Conservation (phyloP, 2,797 vertebrate genomes). For the Synanceia verrucosa region DNA sequence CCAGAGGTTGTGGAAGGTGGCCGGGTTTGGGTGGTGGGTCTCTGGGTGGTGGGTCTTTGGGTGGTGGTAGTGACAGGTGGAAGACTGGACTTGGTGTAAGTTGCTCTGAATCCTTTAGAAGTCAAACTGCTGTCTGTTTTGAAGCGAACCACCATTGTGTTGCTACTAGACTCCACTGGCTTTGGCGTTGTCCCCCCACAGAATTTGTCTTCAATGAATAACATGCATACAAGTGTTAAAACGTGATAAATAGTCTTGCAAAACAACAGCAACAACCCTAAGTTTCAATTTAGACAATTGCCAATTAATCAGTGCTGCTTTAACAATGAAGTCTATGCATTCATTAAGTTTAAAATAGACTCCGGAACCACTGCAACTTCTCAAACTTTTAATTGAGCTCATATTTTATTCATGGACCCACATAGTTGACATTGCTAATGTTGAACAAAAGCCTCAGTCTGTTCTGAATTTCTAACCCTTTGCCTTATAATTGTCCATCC, state of each 20-base stretch:
- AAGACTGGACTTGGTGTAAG: slow-evolving; percentile 69
- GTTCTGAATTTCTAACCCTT: slow-evolving; percentile 9
- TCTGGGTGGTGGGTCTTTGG: neutral
- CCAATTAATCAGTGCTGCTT: neutral
- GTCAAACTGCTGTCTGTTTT: slow-evolving; percentile 68
- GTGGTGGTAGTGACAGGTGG: slow-evolving; percentile 58
- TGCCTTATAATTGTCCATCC: slow-evolving; percentile 2
- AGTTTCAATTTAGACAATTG: neutral
- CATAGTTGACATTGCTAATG: slow-evolving; percentile 40
- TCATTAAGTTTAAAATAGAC: slow-evolving; percentile 50
- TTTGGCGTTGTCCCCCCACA: slow-evolving; percentile 75
- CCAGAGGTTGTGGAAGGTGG: slow-evolving; percentile 45
- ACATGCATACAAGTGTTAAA: slow-evolving; percentile 4
- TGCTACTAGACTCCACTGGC: slow-evolving; percentile 66
- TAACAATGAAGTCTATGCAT: slow-evolving; percentile 17
- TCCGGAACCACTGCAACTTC: slow-evolving; percentile 30
- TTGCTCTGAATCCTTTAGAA: slow-evolving; percentile 79
- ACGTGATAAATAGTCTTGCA: neutral
- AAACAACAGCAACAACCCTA: neutral
- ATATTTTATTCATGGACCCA: slow-evolving; percentile 55
- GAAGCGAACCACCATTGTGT: slow-evolving; percentile 80
- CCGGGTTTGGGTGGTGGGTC: slow-evolving; percentile 12
- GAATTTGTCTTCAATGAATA: slow-evolving; percentile 71
- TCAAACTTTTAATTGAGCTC: slow-evolving; percentile 55
- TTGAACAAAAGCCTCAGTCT: slow-evolving; percentile 40